Conservation (phyloP, 2,888 invertebrate species). For the Apoderus coryli region DNA sequence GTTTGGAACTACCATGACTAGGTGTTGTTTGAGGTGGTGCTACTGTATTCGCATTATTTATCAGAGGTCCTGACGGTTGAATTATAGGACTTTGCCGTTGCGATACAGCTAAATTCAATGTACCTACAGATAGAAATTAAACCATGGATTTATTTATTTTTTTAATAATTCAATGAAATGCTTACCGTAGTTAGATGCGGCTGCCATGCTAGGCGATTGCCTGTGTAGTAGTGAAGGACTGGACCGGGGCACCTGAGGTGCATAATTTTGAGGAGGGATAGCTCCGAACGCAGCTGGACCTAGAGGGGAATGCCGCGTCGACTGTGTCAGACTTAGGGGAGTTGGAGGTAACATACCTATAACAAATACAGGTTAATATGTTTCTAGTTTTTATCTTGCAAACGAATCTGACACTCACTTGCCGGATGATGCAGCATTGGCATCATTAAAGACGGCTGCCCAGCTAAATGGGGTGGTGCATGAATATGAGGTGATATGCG, state of each 20-base stretch:
- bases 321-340: constrained; percentile 22
- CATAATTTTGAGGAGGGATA: constrained; percentile 22
- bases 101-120: too few relatives aligned
- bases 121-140: too few relatives aligned
- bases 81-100: constrained; percentile 31
- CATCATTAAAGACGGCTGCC: constrained; percentile 31
- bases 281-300: constrained; percentile 11
- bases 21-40: too few relatives aligned
- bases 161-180: too few relatives aligned
- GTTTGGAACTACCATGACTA: too few relatives aligned
- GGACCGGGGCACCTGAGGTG: constrained; percentile 36
- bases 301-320: constrained; percentile 29
- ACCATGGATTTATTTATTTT: too few relatives aligned
- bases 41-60: too few relatives aligned
- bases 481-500: not conserved
- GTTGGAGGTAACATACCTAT: constrained; percentile 29
- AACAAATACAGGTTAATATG: too few relatives aligned
- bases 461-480: too few relatives aligned
- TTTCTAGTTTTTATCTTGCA: too few relatives aligned
- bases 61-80: constrained; percentile 31
- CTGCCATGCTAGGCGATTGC: constrained; percentile 33
- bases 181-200: constrained; percentile 24
- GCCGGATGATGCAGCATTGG: constrained; percentile 26
- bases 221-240: constrained; percentile 40
- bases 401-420: too few relatives aligned